These are phyloP conservation scores for Liparis tanakae DNA, from an alignment of 2,797 vertebrate genomes.

Conservation along the genomic window DNA sequence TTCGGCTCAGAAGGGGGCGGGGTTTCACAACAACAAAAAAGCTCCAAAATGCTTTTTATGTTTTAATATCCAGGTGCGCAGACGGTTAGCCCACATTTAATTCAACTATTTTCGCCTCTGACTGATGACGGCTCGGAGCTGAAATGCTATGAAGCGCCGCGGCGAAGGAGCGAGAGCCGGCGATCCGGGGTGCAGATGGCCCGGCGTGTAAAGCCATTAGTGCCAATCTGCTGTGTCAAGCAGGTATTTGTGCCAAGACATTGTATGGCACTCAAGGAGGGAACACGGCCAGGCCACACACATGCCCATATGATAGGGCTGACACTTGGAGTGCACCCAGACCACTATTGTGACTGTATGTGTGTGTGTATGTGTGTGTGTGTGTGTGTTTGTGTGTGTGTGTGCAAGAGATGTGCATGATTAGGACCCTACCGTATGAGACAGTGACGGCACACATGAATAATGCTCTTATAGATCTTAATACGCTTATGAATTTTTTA, in stretches of 20 bases:
- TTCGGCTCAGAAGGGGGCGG: conserved; percentile 49
- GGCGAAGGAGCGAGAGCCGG: conserved; percentile 64
- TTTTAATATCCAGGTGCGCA: conserved; percentile 45
- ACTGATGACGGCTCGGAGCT: conserved; percentile 45
- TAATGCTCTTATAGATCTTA: conserved; percentile 82
- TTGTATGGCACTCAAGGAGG: conserved; percentile 75
- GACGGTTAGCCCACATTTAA: conserved; percentile 34
- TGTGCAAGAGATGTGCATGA: conserved; percentile 58
- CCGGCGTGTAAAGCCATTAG: conserved; percentile 79
- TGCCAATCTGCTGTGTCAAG: conserved; percentile 82
- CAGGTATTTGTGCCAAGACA: conserved; percentile 80
- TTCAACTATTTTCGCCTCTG: conserved; percentile 46
- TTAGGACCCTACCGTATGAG: conserved; percentile 70
- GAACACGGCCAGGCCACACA: conserved; percentile 70
- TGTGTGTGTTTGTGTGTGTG: not conserved
- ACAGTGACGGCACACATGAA: conserved; percentile 68
- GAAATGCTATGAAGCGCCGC: conserved; percentile 25
- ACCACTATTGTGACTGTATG: conserved; percentile 56
- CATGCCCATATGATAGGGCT: conserved; percentile 68
- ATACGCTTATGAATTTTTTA: conserved; percentile 83
- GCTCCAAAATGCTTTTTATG: conserved; percentile 32
- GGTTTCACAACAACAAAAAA: no score
- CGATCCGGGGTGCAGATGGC: conserved; percentile 79
- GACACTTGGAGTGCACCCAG: conserved; percentile 75
- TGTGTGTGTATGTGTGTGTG: conserved; percentile 31